phyloP scores from a whole-genome alignment of 2,888 invertebrate species.

The Andrena haemorrhoa region DNA sequence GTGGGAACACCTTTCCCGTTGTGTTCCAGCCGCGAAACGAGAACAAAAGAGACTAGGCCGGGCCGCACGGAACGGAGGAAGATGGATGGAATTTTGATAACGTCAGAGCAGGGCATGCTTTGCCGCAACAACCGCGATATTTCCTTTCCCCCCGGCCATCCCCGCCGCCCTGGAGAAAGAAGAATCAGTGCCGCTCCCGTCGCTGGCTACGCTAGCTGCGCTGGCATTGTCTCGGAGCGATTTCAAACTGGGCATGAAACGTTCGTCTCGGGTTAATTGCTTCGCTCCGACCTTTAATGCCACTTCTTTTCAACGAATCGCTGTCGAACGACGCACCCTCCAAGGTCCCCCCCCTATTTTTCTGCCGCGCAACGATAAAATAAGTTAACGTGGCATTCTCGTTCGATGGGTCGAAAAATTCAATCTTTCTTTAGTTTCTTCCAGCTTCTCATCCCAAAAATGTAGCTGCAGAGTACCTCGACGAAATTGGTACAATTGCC shows the following conservation, averaged over 20 bases:
- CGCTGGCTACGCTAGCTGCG: neutral
- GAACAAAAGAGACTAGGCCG: conserved; percentile 10
- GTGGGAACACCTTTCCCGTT: conserved; percentile 53
- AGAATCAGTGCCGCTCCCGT: conserved; percentile 25
- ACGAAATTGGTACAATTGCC: too few relatives aligned
- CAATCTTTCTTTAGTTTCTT: too few relatives aligned
- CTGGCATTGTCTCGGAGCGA: conserved; percentile 8
- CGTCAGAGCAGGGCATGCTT: conserved; percentile 68
- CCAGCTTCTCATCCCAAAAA: too few relatives aligned
- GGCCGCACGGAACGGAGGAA: conserved; percentile 28
- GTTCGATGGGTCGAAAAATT: too few relatives aligned
- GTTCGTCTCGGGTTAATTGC: neutral
- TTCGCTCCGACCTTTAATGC: neutral
- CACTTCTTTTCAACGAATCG: neutral
- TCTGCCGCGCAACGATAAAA: neutral
- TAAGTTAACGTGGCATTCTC: neutral
- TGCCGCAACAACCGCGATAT: conserved; percentile 68
- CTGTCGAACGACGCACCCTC: conserved; percentile 3
- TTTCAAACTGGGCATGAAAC: conserved; percentile 5
- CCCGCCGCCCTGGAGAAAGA: neutral
- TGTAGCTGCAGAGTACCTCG: too few relatives aligned
- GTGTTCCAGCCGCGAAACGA: conserved; percentile 15
- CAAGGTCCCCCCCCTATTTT: neutral
- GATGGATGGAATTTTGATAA: conserved; percentile 75
- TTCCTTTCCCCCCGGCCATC: conserved; percentile 55